Base-by-base conservation (phyloP, 2,113 vertebrate genomes). In the Leptobrachium ailaonicum region DNA sequence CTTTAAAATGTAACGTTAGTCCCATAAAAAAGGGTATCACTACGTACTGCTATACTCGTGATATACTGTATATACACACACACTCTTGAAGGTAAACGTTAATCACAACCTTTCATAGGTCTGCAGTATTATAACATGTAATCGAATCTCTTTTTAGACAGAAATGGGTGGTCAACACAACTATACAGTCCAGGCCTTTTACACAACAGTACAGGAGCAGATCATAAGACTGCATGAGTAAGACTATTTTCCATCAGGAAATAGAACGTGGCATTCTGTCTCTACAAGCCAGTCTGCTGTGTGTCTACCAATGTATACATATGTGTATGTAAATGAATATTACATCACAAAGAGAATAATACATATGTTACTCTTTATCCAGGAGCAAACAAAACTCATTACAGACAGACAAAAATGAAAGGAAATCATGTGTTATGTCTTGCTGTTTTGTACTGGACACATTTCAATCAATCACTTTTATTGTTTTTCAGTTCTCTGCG, bases 391-490 rank as follows among this genome's bases (percentile, higher is more conserved):
- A 60, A 2, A 12, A 60, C 56, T 60, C 56, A 60, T 60, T 60
- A 60, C 3, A 60, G 56, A 12, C 56, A 60, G 56, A 60, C 56
- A 60, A 7, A 60, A 60, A 50, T 32, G 47, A 58, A 60, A 60
- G 13, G 6, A 60, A 60, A 60, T 13, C 9, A 8, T 13, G 56
- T 60, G 56, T 60, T 60, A 2, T 60, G 56, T 60, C 10, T 14
- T 14, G 10, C 10, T 60, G 56, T 60, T 60, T 60, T 60, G 56
- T 11, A 60, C 11, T 14, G 13, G 56, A 14, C 56, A 60, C 11
- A 14, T 60, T 60, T 60, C 56, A 60, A 60, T 60, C 56, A 60
- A 60, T 60, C 56, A 60, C 56, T 60, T 60, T 60, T 60, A 60
- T 60, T 4, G 11, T 60, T 60, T 60, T 12, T 14, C 56, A 60